Conservation (phyloP, 2,113 vertebrate genomes). For the Hymenochirus boettgeri region DNA sequence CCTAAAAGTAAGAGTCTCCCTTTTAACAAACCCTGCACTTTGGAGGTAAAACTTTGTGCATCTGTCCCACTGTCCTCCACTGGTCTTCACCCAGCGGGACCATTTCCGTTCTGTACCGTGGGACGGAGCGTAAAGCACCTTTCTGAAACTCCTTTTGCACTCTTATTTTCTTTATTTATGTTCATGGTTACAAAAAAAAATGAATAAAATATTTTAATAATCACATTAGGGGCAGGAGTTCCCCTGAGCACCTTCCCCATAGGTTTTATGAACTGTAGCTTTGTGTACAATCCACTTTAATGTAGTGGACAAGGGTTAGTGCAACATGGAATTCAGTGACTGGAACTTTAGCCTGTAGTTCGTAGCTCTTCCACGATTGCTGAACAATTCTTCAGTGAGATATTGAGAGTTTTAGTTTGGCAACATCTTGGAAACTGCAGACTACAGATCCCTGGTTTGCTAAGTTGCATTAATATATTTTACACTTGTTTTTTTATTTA, state of each 20-base stretch:
- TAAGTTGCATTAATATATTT: too few relatives aligned
- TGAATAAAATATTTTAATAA: neutral
- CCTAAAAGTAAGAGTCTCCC: neutral
- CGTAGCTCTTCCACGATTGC: too few relatives aligned
- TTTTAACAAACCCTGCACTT: neutral
- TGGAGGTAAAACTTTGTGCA: slow-evolving; percentile 17
- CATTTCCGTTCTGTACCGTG: slow-evolving; percentile 1
- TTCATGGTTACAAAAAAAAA: slow-evolving; percentile 16
- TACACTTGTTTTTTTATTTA: too few relatives aligned
- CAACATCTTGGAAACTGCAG: neutral
- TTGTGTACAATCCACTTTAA: neutral
- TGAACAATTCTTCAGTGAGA: neutral
- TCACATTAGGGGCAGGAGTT: neutral
- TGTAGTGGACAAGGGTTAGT: neutral
- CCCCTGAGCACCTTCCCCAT: neutral
- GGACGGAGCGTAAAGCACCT: slow-evolving; percentile 29
- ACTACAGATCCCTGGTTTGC: too few relatives aligned
- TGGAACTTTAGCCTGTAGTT: neutral
- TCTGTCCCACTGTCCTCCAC: neutral
- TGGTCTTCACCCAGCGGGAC: neutral
- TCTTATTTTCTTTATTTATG: slow-evolving; percentile 22
- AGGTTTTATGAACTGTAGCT: neutral
- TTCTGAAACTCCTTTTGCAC: slow-evolving; percentile 35
- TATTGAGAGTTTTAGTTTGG: neutral
- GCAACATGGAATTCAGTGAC: neutral